Base-by-base conservation (phyloP, 2,797 vertebrate genomes). In the Sparidentex hasta region DNA sequence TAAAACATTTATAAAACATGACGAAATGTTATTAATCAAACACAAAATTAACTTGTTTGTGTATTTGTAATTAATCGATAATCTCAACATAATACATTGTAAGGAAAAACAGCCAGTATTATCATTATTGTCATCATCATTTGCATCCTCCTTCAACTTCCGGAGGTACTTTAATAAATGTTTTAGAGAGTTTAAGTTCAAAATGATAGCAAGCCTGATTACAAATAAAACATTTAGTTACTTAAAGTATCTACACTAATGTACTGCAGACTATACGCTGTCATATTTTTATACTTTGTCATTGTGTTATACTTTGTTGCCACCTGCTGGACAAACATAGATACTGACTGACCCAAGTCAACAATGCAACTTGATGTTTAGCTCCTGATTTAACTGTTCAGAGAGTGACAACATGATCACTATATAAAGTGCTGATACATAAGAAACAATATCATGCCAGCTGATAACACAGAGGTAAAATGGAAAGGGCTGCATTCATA, bases 311-410 rank as follows among this genome's bases (percentile, higher is more conserved):
- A 78, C 74, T 87, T 62, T 89, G 85, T 67, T 79, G 85, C 86
- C 91, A 76, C 56, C 91, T 94, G 61, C 64, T 83, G 93, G 17
- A 46, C 9, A 79, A 82, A 58, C 9, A 17, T 3, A 29, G 50
- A 17, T 11, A 64, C 67, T 69, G 67, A 80, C 17, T 21, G 11
- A 25, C 17, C 11, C 7, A 50, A 21, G 4, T 11, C 14, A 17
- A 17, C 18, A 12, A 3, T 56, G 21, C 11, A 5, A 23, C 8
- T 50, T 5, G 1, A 11, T 5, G 11, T 0, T 38, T 21, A 17
- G 12, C 11, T 8, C 18, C 16, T 9, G 13, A n/a, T 46, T 43
- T 46, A 23, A 25, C 27, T 25, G 17, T 4, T n/a, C 54, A 38
- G 9, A 44, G 9, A 44, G 3, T 33, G 33, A 64, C n/a, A 25